Percentiles rank a stretch among this genome's conserved stretches.
Conservation (phyloP, 2,797 vertebrate genomes). For the Phaenicophaeus curvirostris region DNA sequence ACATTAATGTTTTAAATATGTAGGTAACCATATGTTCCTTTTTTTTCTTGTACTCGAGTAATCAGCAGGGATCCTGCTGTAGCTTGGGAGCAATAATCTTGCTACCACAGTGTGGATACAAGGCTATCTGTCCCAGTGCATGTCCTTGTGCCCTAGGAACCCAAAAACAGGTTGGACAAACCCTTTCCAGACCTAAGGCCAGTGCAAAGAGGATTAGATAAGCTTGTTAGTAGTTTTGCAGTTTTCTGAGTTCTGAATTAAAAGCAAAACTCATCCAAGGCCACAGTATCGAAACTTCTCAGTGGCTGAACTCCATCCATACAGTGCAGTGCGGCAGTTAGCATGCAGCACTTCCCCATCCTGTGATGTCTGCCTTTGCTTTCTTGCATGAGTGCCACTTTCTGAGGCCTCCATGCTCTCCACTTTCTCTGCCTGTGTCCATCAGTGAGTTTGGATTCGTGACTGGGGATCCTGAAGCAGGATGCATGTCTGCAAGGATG, state of each 20-base stretch:
- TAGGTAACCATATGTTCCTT: neutral
- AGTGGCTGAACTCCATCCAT: neutral
- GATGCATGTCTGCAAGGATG: fast-evolving
- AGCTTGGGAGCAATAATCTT: neutral
- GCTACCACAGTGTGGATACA: neutral
- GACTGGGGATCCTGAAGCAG: neutral
- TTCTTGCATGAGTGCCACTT: neutral
- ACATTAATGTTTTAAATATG: neutral
- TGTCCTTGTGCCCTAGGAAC: neutral
- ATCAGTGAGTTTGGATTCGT: neutral
- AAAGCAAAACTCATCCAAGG: neutral
- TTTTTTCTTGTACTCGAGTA: neutral
- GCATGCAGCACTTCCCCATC: neutral
- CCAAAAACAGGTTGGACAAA: neutral
- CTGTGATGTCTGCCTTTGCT: neutral
- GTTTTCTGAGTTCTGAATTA: neutral
- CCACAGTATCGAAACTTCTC: neutral
- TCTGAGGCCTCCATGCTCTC: neutral
- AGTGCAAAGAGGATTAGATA: neutral
- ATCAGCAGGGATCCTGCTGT: neutral
- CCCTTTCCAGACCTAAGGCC: neutral
- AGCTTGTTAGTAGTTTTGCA: neutral
- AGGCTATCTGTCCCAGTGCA: neutral
- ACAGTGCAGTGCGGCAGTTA: fast-evolving
- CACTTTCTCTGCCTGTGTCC: neutral